Base-by-base conservation (phyloP, 2,888 invertebrate genomes). In the Halictus ligatus region DNA sequence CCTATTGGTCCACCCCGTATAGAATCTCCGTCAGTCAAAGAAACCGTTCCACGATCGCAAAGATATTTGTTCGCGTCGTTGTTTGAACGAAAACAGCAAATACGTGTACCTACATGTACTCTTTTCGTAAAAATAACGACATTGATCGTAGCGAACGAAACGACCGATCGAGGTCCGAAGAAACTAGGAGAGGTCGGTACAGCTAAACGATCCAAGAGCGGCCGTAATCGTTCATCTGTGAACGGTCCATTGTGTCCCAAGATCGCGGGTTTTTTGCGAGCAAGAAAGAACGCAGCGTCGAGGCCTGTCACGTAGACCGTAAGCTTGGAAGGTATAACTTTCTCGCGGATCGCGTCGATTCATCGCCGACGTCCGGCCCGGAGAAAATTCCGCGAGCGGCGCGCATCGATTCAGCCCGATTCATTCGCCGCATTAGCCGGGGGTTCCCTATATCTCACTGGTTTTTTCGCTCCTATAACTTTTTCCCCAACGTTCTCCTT, bases 201-300 rank as follows among this genome's bases (percentile, higher is more conserved):
- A 25, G 43, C 10, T 46, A 46, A 72, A 46, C 46, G 72, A 29
- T 46, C 72, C 18, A 46, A 46, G 50, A 69, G 21, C 69, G 77
- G 8, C 77, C 50, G 77, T 69, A 25, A 78, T 78, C 77, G 77
- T 54, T 69, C 69, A 69, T 69, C 77, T 21, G 69, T 43, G 77
- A 78, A 69, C 69, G 73, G 50, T 69, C 67, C 77, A 78, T 54
- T 69, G 77, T 78, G 77, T 69, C 25, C 48, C 25, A 40, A 18
- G 69, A 48, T 46, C 76, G 43, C 67, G 35, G 13, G 48, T 25
- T 25, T 15, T 13, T 35, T 50, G 21, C 50, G 25, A n/a, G 15
- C 25, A 15, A 10, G 64, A 25, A 69, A 69, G 69, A 35, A 67
- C 77, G 50, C n/a, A 25, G 50, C 64, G 77, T 48, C 72, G 72